Conservation (phyloP, 2,797 vertebrate genomes). For the Pipistrellus nathusii region DNA sequence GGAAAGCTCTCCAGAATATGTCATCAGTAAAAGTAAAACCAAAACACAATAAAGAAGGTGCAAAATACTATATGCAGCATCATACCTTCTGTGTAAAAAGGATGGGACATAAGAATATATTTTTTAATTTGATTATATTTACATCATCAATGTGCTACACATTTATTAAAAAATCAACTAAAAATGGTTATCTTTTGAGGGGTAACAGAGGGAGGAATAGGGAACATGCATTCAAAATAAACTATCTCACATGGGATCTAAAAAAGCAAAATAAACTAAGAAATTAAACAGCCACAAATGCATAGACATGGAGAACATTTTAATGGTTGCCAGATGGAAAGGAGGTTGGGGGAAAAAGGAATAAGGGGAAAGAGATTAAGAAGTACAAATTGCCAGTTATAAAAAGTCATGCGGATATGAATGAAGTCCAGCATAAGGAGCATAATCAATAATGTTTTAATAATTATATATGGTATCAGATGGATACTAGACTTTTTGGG, state of each 20-base stretch:
- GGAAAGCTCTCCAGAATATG: neutral
- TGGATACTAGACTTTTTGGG: neutral
- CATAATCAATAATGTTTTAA: neutral
- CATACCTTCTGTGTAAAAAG: neutral
- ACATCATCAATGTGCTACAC: neutral
- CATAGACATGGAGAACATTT: neutral
- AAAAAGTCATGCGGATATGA: neutral
- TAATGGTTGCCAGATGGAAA: neutral
- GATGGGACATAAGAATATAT: neutral
- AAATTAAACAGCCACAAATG: neutral
- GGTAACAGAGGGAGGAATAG: neutral
- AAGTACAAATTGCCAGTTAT: neutral
- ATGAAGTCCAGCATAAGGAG: neutral
- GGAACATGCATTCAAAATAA: neutral
- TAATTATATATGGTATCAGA: neutral
- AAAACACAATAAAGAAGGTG: neutral
- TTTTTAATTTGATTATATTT: slow-evolving; percentile 38
- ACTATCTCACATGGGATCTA: neutral
- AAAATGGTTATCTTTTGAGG: neutral
- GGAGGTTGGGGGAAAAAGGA: no score
- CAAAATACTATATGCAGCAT: neutral
- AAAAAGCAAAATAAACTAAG: neutral
- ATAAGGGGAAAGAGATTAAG: neutral
- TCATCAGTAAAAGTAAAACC: neutral
- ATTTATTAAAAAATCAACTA: neutral